These are phyloP conservation scores for Steinernema carpocapsae DNA, from an alignment of 2,888 invertebrate species.

Conservation along the genomic window DNA sequence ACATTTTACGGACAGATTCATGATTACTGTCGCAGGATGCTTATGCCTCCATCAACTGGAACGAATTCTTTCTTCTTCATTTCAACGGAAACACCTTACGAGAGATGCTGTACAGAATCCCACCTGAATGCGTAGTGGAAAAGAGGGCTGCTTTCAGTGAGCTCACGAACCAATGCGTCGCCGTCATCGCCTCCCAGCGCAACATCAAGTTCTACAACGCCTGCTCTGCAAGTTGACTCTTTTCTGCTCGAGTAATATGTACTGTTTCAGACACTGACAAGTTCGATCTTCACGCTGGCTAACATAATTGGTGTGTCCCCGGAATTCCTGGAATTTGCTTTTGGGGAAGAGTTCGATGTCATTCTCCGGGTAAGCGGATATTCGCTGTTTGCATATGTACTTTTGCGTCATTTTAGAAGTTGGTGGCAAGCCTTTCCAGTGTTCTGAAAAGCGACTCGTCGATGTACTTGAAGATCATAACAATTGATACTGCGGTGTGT, in stretches of 20 bases:
- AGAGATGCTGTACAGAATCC: slow-evolving; percentile 6
- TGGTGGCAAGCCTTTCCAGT: not conserved
- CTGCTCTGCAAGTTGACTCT: slow-evolving; percentile 1
- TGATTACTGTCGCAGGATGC: not conserved
- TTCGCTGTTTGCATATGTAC: not conserved
- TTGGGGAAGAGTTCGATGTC: slow-evolving; percentile 3
- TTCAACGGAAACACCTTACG: not conserved
- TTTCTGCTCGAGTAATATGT: not conserved
- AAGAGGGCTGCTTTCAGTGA: not conserved
- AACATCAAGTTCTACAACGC: slow-evolving; percentile 33
- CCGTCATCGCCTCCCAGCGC: not conserved
- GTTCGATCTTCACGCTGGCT: not conserved
- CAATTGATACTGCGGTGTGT: slow-evolving; percentile 1
- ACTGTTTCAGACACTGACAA: not conserved
- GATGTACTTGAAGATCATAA: slow-evolving; percentile 7
- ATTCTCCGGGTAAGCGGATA: not conserved
- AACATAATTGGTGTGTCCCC: not conserved
- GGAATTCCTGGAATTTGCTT: slow-evolving; percentile 4
- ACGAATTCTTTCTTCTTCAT: slow-evolving; percentile 25
- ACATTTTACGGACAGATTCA: not conserved
- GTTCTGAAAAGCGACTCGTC: not conserved
- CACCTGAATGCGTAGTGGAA: not conserved
- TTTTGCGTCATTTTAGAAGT: not conserved
- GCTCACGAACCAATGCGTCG: slow-evolving; percentile 12
- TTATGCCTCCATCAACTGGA: slow-evolving; percentile 10